Evolutionary conservation across 2,888 invertebrate genomes (phyloP).

Genomic region (Dichetophora obliterata): DNA sequence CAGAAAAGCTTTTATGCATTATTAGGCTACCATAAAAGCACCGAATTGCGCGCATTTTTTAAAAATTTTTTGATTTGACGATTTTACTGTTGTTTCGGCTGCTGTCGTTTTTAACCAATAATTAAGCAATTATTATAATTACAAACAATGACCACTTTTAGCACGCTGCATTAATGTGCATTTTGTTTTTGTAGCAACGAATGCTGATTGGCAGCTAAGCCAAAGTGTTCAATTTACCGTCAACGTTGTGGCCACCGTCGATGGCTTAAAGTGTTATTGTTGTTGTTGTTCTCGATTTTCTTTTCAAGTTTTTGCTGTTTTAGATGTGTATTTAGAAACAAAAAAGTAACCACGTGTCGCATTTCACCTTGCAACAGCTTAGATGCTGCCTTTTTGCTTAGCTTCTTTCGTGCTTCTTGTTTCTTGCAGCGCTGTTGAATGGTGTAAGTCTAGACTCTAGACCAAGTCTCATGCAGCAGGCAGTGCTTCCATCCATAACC

Average conservation of each 20-base stretch:
- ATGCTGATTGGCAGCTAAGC: conserved; percentile 51
- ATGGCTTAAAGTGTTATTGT: not conserved
- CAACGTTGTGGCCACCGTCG: conserved; percentile 3
- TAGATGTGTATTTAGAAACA: conserved; percentile 42
- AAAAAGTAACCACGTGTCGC: conserved; percentile 58
- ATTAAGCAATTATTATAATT: conserved; percentile 56
- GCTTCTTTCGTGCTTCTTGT: not conserved
- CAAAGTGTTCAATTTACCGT: conserved; percentile 43
- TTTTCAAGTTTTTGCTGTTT: not conserved
- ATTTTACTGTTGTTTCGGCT: not conserved
- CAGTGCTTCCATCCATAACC: not conserved
- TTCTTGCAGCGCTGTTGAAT: not conserved
- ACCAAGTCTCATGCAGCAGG: too few species aligned
- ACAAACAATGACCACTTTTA: conserved; percentile 49
- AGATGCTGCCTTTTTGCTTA: not conserved
- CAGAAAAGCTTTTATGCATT: not conserved
- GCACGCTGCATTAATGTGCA: conserved; percentile 47
- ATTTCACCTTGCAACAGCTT: conserved; percentile 45
- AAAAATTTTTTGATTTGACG: not conserved
- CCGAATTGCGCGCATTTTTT: not conserved
- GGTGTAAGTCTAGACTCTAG: not conserved
- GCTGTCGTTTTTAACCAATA: conserved; percentile 43
- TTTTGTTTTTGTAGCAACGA: conserved; percentile 43
- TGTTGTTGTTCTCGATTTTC: conserved; percentile 8
- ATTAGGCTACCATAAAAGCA: not conserved